Base-by-base conservation (phyloP, 2,113 vertebrate genomes). In the Pedionomus torquatus region DNA sequence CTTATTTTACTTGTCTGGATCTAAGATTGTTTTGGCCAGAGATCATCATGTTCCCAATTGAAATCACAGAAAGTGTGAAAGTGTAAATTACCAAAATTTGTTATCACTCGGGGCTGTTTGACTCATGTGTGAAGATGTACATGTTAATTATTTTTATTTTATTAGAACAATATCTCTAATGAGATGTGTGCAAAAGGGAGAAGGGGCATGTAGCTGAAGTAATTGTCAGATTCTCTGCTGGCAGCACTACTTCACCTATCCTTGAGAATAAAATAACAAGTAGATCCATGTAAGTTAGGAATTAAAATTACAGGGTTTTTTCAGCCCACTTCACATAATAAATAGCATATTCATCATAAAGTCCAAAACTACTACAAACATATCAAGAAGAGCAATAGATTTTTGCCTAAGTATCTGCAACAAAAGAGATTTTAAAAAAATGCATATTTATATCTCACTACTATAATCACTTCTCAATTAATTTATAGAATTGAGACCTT, bases 111-210 rank as follows among this genome's bases (percentile, higher is more conserved):
- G 19, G 81, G 60, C 46, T 91, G 86, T 80, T 75, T 75, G 91
- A 57, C n/a, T 85, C 35, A 90, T 63, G 57, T 92, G 30, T 63
- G 48, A 93, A 95, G 57, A 94, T 68, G 71, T 79, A 90, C 26
- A 55, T 66, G 65, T 55, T 94, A 85, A 96, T 66, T 96, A 94
- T 94, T 98, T 97, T 91, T 87, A 88, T 82, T 57, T 77, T 95
- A 65, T 91, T 89, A 90, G 88, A 95, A 69, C 61, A 70, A 51
- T 52, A 93, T 77, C n/a, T 8, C 52, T 92, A 41, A 89, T 64
- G 70, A 93, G 57, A 91, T 83, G 39, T 65, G 44, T 87, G 65
- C 24, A 76, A 75, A 80, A 85, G 35, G 41, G 51, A 89, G 44
- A 89, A 76, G 37, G 52, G 39, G 8, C 26, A 66, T 37, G 51